phyloP scores from a whole-genome alignment of 2,888 invertebrate species.

The Coelinius sp. region DNA sequence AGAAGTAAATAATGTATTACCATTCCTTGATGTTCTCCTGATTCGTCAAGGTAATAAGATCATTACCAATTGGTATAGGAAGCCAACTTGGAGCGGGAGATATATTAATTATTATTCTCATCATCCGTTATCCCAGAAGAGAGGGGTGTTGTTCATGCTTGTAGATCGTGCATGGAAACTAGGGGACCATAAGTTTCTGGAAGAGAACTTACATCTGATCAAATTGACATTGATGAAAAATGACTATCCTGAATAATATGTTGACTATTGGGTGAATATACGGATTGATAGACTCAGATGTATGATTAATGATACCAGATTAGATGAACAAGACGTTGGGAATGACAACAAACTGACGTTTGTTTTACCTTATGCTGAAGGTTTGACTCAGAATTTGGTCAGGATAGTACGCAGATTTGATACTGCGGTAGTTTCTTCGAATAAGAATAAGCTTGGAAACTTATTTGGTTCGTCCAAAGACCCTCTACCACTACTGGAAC shows the following conservation, averaged over 20 bases:
- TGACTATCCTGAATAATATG: background rate
- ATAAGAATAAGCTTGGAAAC: constrained; percentile 15
- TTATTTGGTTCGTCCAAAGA: background rate
- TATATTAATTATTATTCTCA: constrained; percentile 23
- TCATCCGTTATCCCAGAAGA: constrained; percentile 12
- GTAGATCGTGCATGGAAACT: constrained; percentile 3
- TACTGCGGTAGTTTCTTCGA: background rate
- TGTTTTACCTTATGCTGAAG: background rate
- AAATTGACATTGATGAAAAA: background rate
- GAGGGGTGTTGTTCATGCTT: background rate
- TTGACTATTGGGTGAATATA: background rate
- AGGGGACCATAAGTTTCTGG: background rate
- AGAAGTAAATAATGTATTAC: background rate
- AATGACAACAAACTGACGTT: no score
- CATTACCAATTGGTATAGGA: constrained; percentile 28
- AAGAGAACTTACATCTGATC: constrained; percentile 18
- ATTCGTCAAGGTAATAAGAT: background rate
- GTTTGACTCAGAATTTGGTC: background rate
- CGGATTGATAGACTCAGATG: background rate
- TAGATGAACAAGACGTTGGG: no score
- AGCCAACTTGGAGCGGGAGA: constrained; percentile 30
- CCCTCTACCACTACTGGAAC: background rate
- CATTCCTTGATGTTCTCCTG: constrained; percentile 17
- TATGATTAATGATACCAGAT: no score
- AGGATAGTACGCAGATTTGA: background rate